A percentile compares a stretch with the other conserved stretches of the same genome.
These are phyloP conservation scores for Odocoileus virginianus DNA, from an alignment of 2,113 vertebrate species.

Conservation along the genomic window DNA sequence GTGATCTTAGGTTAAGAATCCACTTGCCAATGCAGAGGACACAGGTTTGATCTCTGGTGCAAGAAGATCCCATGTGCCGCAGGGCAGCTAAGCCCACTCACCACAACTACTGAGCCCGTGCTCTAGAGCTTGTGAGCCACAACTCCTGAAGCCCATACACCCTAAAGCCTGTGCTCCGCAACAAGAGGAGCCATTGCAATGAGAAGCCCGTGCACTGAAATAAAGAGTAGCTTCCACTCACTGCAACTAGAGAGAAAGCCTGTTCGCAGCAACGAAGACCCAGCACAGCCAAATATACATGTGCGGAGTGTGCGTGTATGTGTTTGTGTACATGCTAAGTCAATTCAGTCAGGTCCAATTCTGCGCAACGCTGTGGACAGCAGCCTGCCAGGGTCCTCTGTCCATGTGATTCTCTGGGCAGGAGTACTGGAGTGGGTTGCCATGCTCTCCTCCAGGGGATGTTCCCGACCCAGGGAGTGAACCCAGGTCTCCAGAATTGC, in stretches of 20 bases:
- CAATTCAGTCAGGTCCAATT: not conserved
- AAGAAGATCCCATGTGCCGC: not conserved
- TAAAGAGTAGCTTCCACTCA: not conserved
- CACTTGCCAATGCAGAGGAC: not conserved
- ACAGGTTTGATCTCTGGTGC: not conserved
- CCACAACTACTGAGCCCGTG: not conserved
- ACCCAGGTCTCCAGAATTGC: not conserved
- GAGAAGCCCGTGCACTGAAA: not conserved
- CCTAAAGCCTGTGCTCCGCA: not conserved
- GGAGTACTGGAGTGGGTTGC: not conserved
- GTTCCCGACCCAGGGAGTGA: not conserved
- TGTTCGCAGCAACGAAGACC: not conserved
- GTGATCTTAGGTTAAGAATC: not conserved
- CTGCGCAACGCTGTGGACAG: not conserved
- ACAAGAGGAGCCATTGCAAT: not conserved
- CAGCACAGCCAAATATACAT: not conserved
- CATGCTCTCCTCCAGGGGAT: not conserved
- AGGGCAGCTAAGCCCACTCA: not conserved
- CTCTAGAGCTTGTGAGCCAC: not conserved
- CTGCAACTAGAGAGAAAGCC: not conserved
- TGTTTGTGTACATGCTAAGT: not conserved
- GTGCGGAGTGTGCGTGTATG: not conserved
- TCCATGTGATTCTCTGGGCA: not conserved
- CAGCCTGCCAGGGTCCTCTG: not conserved
- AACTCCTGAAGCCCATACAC: not conserved